phyloP scores from a whole-genome alignment of 2,888 invertebrate genomes.

The Folsomia candida region DNA sequence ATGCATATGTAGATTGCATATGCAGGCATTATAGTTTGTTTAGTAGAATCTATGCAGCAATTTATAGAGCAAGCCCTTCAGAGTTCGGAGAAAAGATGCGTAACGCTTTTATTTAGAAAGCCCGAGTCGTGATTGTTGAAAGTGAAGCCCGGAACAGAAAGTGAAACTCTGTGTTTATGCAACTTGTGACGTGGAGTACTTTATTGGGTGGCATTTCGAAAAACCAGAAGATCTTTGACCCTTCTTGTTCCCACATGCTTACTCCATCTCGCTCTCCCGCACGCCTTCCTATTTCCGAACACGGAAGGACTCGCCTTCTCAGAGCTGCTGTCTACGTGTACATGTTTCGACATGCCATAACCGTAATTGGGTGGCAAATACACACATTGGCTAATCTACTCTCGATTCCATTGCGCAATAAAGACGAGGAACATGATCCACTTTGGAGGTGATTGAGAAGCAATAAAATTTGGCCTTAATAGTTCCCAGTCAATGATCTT shows the following conservation, averaged over 20 bases:
- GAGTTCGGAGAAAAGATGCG: too few species aligned
- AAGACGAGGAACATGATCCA: not conserved
- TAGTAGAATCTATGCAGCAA: too few species aligned
- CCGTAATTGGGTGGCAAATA: not conserved
- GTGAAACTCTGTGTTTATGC: too few species aligned
- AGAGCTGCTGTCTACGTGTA: not conserved
- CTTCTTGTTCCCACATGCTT: not conserved
- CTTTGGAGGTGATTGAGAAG: not conserved
- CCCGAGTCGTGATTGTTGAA: too few species aligned
- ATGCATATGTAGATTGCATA: too few species aligned
- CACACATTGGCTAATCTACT: too few species aligned
- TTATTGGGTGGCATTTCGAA: conserved; percentile 11
- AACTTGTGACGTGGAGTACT: not conserved
- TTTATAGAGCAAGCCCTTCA: too few species aligned
- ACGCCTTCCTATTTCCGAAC: not conserved
- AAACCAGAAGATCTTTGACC: conserved; percentile 13
- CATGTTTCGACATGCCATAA: not conserved
- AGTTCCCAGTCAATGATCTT: not conserved
- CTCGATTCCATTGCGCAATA: too few species aligned
- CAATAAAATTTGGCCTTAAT: not conserved
- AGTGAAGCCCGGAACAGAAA: too few species aligned
- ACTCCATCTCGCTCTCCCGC: not conserved
- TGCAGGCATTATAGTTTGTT: too few species aligned
- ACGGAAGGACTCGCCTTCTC: not conserved
- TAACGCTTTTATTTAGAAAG: too few species aligned